Conservation (phyloP, 2,888 invertebrate genomes). For the Tricholauxania praeusta region DNA sequence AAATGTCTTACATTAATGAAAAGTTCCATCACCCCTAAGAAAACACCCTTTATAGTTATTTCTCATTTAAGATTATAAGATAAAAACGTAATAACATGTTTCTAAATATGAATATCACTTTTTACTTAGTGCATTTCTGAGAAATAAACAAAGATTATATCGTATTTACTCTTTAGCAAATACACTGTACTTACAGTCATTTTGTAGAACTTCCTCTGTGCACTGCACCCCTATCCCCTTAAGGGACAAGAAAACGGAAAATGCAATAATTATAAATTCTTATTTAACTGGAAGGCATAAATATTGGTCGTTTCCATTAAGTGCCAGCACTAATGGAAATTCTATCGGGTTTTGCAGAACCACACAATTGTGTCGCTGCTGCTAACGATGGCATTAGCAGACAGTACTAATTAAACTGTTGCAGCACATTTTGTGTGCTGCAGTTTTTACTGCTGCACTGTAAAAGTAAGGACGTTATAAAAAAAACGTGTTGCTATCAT, state of each 20-base stretch:
- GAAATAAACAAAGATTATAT: too few species aligned
- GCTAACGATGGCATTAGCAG: conserved; percentile 8
- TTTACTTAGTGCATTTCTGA: too few species aligned
- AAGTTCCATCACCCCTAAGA: too few species aligned
- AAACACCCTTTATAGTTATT: too few species aligned
- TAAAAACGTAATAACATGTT: too few species aligned
- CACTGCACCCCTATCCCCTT: neutral
- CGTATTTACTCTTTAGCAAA: too few species aligned
- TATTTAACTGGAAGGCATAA: conserved; percentile 24
- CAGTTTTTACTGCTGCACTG: neutral
- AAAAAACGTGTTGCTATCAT: neutral
- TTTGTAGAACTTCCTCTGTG: neutral
- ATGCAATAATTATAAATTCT: conserved; percentile 28
- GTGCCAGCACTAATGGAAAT: conserved; percentile 5
- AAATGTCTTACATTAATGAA: too few species aligned
- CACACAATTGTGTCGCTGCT: neutral
- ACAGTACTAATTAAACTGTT: conserved; percentile 4
- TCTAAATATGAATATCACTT: too few species aligned
- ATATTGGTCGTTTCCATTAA: conserved; percentile 12
- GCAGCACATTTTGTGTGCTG: neutral
- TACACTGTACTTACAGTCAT: too few species aligned
- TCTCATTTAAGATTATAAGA: too few species aligned
- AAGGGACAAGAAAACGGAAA: neutral
- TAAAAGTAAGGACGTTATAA: neutral
- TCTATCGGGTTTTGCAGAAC: conserved; percentile 3